These are phyloP conservation scores for Crenichthys baileyi DNA, from an alignment of 2,797 vertebrate genomes.

Conservation along the genomic window DNA sequence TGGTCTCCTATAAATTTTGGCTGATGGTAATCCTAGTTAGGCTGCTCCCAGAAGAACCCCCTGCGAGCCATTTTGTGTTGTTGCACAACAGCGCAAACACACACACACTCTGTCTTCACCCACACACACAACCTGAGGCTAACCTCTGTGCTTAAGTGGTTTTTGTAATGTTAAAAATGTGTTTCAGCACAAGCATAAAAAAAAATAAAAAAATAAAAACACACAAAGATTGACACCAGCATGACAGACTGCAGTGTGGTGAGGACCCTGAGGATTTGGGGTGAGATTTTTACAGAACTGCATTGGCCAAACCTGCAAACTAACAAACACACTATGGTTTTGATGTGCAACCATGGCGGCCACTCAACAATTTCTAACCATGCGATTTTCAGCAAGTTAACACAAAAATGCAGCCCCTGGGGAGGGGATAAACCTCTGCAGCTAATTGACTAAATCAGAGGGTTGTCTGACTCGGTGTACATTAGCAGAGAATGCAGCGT, in stretches of 20 bases:
- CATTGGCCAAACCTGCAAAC: conserved; percentile 45
- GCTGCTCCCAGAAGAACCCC: conserved; percentile 33
- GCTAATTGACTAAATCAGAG: conserved; percentile 72
- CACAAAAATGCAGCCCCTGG: conserved; percentile 64
- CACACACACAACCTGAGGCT: conserved; percentile 47
- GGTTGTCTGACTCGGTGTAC: conserved; percentile 59
- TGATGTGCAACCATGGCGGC: conserved; percentile 51
- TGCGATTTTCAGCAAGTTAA: conserved; percentile 58
- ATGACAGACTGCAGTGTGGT: conserved; percentile 58
- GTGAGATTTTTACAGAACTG: conserved; percentile 41
- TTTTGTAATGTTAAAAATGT: conserved; percentile 57
- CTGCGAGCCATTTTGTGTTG: conserved; percentile 45
- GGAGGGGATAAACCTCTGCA: conserved; percentile 49
- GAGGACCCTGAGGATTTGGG: conserved; percentile 36
- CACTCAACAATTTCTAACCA: conserved; percentile 52
- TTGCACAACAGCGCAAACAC: conserved; percentile 50
- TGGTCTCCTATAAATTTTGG: conserved; percentile 33
- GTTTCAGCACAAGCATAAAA: conserved; percentile 61
- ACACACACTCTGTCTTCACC: conserved; percentile 26
- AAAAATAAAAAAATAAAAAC: conserved; percentile 21
- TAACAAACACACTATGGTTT: conserved; percentile 49
- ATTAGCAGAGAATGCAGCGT: conserved; percentile 65
- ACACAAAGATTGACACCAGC: conserved; percentile 37
- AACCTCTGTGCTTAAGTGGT: conserved; percentile 53
- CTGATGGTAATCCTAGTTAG: conserved; percentile 46